Evolutionary conservation across 2,797 vertebrate genomes (phyloP), one percentile per base, ranked within the genome.

Genomic region (Cottoperca gobio): DNA sequence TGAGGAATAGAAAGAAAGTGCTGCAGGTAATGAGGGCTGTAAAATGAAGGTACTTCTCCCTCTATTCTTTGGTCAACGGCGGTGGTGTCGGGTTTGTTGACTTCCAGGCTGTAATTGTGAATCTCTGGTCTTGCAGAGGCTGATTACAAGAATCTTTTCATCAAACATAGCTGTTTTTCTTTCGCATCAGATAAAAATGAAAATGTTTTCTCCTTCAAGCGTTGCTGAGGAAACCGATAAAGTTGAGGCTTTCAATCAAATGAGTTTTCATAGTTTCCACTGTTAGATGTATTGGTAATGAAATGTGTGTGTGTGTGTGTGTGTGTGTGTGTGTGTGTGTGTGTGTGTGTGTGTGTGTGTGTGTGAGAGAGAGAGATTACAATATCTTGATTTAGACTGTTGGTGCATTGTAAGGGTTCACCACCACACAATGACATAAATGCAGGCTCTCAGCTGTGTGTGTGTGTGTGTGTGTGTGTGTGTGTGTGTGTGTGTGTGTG

Each of bases 391-490:
- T 81, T 69, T 59, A 70, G 39, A 69, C 42, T 82, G 45, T 26
- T 53, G 53, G 10, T 40, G 17, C 12, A 57, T 54, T 77, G 49
- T 72, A 50, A 43, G 45, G 9, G 31, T 24, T 48, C 68, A 59
- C 74, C 40, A 39, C 58, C 59, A 59, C 67, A 83, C 52, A 76
- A 37, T 79, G 59, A 61, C 54, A 82, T 71, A 73, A 86, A 83
- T 54, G 48, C 74, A 65, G 9, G 63, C 63, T 65, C 70, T 78
- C 78, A 83, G 88, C 76, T 88, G 79, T 43, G 45, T 63, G 54
- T 60, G 57, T 48, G 70, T 67, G 53, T 70, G 59, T 53, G 58
- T 58, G 49, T 52, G 39, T 70, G 58, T 39, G 42, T 73, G 39
- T 64, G 78, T 68, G 59, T 70, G 55, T 70, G 43, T 50, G 39